Evolutionary conservation across 2,113 vertebrate genomes (phyloP).

Genomic region (Psilopsiagon aurifrons): DNA sequence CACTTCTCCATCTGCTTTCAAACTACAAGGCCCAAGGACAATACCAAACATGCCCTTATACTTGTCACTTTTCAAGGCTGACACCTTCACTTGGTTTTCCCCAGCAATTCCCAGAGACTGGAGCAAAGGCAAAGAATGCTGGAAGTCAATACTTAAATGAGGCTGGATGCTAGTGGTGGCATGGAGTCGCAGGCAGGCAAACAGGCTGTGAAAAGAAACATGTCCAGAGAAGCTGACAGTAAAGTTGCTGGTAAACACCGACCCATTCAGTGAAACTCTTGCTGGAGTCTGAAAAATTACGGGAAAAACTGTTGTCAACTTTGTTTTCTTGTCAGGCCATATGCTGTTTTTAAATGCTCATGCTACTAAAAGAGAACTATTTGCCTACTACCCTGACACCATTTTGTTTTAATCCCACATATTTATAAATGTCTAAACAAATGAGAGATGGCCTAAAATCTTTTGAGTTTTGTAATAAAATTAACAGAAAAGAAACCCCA

Average conservation of each 20-base stretch:
- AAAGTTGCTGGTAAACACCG: conserved; percentile 57
- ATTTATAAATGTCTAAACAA: background rate
- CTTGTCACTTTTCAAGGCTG: background rate
- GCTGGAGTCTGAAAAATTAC: conserved; percentile 67
- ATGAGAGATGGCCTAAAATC: background rate
- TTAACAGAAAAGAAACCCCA: background rate
- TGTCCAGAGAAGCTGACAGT: conserved; percentile 39
- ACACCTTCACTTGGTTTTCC: conserved; percentile 62
- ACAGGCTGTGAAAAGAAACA: conserved; percentile 37
- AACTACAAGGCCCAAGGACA: conserved; percentile 72
- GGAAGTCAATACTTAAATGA: conserved; percentile 60
- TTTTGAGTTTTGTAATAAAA: background rate
- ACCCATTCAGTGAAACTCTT: conserved; percentile 72
- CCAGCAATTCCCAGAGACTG: conserved; percentile 69
- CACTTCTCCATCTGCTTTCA: conserved; percentile 65
- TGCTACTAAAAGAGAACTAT: background rate
- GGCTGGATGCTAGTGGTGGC: conserved; percentile 25
- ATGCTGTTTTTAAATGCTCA: background rate
- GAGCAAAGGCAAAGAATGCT: conserved; percentile 69
- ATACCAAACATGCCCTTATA: conserved; percentile 46
- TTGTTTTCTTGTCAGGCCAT: background rate
- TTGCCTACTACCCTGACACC: background rate
- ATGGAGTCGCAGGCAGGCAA: conserved; percentile 48
- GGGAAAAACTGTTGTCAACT: background rate
- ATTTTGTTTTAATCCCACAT: background rate